These are phyloP conservation scores for Microtus oregoni DNA, from an alignment of 2,113 vertebrate genomes.

Conservation along the genomic window DNA sequence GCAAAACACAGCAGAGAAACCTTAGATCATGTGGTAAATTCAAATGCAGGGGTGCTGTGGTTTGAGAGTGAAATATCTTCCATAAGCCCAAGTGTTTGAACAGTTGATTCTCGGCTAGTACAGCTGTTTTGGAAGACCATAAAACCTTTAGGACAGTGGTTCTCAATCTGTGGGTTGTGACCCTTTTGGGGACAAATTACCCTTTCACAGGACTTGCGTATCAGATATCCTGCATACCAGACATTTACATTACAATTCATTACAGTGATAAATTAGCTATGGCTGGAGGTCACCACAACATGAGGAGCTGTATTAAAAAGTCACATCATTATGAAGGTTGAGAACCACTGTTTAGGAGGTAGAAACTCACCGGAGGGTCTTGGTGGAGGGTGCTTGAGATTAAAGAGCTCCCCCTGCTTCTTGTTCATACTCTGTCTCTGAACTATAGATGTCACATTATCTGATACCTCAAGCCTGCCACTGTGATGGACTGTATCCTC, in stretches of 20 bases:
- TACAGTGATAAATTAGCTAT: background rate
- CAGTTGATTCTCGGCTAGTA: background rate
- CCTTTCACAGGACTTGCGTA: background rate
- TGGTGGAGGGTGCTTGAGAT: background rate
- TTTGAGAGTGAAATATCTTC: background rate
- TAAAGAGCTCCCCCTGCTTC: background rate
- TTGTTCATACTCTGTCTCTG: background rate
- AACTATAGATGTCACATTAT: background rate
- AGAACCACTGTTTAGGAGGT: background rate
- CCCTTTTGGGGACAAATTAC: background rate
- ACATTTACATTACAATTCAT: background rate
- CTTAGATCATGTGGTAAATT: background rate
- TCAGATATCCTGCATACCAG: background rate
- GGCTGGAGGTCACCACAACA: background rate
- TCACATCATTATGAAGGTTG: background rate
- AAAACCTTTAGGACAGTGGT: background rate
- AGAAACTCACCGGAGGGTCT: no score
- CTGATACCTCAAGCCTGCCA: no score
- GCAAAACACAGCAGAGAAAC: background rate
- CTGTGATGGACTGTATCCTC: background rate
- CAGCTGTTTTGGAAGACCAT: background rate
- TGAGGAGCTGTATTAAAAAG: background rate
- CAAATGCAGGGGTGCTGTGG: background rate
- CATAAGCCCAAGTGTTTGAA: background rate
- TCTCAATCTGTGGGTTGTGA: background rate